Conservation (phyloP, 2,888 invertebrate species). For the Spatulosminthurus flaviceps region DNA sequence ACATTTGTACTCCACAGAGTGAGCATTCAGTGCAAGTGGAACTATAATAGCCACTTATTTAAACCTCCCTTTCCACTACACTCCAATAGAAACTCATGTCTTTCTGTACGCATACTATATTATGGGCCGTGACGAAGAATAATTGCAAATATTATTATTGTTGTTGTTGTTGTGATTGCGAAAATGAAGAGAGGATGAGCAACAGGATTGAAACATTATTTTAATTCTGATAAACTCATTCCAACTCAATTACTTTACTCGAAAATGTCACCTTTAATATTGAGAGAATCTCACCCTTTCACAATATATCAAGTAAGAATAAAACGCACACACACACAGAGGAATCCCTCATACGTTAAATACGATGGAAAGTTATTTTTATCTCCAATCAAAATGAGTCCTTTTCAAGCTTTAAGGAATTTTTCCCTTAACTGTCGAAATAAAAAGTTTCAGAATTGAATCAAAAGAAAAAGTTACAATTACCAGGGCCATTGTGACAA, state of each 20-base stretch:
- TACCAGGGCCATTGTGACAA: no score
- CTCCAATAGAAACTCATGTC: neutral
- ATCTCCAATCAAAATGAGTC: constrained; percentile 13
- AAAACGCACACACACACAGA: neutral
- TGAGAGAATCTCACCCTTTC: no score
- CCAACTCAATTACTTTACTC: no score
- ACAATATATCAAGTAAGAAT: no score
- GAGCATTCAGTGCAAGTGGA: constrained; percentile 35
- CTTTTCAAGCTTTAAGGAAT: neutral
- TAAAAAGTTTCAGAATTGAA: no score
- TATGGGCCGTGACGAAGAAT: constrained; percentile 32
- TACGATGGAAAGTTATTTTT: no score
- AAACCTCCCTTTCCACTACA: neutral
- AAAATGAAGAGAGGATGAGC: neutral
- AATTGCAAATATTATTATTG: constrained; percentile 37
- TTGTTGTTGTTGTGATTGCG: constrained; percentile 24
- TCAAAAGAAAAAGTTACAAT: constrained; percentile 35
- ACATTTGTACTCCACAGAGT: neutral
- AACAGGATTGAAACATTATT: no score
- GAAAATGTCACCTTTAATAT: no score
- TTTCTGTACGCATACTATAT: no score
- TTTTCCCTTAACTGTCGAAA: no score
- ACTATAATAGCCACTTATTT: constrained; percentile 5
- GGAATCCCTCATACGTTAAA: no score
- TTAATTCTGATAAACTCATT: no score